Evolutionary conservation across 2,797 vertebrate species (phyloP).

Genomic region (Gymnoscopelus braueri): DNA sequence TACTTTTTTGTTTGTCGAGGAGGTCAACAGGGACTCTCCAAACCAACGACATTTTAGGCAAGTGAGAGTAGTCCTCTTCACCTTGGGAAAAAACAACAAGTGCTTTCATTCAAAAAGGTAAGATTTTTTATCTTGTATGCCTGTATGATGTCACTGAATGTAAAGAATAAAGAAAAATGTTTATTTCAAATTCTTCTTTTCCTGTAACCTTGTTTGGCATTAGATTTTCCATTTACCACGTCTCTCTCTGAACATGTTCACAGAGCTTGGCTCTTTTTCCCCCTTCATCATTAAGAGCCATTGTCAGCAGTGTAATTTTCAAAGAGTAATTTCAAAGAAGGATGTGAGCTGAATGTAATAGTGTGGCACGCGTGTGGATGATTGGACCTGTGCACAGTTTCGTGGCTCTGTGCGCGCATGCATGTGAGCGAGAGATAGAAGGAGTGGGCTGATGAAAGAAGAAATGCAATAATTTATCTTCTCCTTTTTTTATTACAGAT

Average conservation of each 20-base stretch:
- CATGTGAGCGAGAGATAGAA: conserved; percentile 4
- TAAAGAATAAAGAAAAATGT: no score
- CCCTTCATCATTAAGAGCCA: conserved; percentile 28
- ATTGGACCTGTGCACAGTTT: not conserved
- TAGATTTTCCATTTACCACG: not conserved
- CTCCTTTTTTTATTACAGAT: conserved; percentile 65
- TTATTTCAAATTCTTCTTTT: no score
- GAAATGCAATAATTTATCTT: conserved; percentile 40
- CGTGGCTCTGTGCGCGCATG: not conserved
- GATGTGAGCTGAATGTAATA: conserved; percentile 8
- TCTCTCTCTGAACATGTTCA: conserved; percentile 9
- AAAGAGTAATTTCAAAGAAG: conserved; percentile 12
- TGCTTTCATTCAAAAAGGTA: not conserved
- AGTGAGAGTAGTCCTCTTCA: not conserved
- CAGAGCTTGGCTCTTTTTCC: not conserved
- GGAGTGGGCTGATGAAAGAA: not conserved
- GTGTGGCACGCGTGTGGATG: not conserved
- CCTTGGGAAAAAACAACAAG: not conserved
- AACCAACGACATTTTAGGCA: not conserved
- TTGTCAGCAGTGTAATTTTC: conserved; percentile 45
- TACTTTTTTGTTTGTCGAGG: not conserved
- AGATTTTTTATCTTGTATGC: not conserved
- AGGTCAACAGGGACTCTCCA: not conserved
- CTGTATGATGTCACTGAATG: no score
- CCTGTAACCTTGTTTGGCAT: no score